Percentiles rank a stretch among this genome's conserved stretches.
Conservation (phyloP, 2,888 invertebrate genomes). For the Melikaiella ostensackeni region DNA sequence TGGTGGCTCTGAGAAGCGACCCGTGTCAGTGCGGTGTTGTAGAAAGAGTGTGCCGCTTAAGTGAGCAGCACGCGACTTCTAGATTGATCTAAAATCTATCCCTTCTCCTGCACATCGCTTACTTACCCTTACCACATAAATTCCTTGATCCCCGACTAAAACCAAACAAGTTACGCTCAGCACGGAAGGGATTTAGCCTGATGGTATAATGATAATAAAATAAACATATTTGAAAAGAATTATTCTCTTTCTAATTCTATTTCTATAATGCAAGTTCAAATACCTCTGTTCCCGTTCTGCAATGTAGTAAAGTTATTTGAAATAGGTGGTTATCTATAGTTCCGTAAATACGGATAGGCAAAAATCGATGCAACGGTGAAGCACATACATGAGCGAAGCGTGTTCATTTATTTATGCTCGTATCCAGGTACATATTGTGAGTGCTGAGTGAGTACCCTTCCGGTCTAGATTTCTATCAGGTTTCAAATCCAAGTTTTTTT, state of each 20-base stretch:
- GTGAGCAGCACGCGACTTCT: too few relatives aligned
- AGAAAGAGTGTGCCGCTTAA: too few relatives aligned
- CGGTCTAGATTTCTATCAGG: conserved; percentile 14
- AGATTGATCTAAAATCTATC: too few relatives aligned
- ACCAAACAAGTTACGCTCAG: too few relatives aligned
- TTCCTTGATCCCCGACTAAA: too few relatives aligned
- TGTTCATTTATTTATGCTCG: conserved; percentile 34
- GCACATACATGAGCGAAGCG: conserved; percentile 26
- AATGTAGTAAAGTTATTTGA: conserved; percentile 3
- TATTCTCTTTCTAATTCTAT: not conserved
- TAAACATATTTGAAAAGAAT: not conserved
- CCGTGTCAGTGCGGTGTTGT: too few relatives aligned
- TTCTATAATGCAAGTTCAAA: not conserved
- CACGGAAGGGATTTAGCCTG: too few relatives aligned
- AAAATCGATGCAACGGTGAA: conserved; percentile 33
- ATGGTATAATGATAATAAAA: too few relatives aligned
- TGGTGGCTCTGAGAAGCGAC: too few relatives aligned
- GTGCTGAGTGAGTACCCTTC: conserved; percentile 11
- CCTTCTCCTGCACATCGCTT: too few relatives aligned
- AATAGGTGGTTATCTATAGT: conserved; percentile 1
- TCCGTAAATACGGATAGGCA: conserved; percentile 9
- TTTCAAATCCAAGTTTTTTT: conserved; percentile 16
- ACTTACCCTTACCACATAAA: too few relatives aligned
- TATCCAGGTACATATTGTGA: conserved; percentile 10
- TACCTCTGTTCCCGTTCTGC: not conserved